Percentiles rank a stretch among this genome's conserved stretches.
Evolutionary conservation across 2,113 vertebrate genomes (phyloP).

Genomic region (Coptodon bakossiorum): DNA sequence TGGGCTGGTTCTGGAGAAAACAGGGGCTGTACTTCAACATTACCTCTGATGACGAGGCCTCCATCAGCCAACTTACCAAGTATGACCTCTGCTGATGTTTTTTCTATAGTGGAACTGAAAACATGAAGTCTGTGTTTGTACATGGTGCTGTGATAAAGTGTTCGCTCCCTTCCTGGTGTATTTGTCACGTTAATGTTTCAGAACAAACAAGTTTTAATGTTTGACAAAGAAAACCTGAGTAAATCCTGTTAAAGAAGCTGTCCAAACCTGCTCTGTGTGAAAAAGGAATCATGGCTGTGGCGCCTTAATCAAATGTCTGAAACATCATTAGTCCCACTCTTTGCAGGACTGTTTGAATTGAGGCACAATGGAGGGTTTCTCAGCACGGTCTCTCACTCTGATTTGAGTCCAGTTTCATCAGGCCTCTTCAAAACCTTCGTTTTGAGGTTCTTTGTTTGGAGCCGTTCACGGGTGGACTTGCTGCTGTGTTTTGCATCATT

Average conservation of each 20-base stretch:
- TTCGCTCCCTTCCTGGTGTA: neutral
- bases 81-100: constrained; percentile 54
- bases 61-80: constrained; percentile 76
- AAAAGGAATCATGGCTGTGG: neutral
- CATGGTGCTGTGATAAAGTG: neutral
- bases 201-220: neutral
- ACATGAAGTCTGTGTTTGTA: neutral
- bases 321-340: neutral
- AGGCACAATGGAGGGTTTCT: neutral
- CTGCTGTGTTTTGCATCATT: neutral
- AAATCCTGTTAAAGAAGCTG: neutral
- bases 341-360: neutral
- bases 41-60: constrained; percentile 71
- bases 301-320: neutral
- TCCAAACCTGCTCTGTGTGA: neutral
- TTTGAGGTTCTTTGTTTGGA: neutral
- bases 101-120: neutral
- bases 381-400: neutral
- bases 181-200: neutral
- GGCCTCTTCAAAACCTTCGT: neutral
- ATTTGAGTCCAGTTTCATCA: neutral
- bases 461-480: neutral
- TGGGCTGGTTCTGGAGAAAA: constrained; percentile 64
- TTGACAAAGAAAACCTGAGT: neutral
- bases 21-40: constrained; percentile 73